Base-by-base conservation (phyloP, 2,888 invertebrate species). In the Philereme vetulata region DNA sequence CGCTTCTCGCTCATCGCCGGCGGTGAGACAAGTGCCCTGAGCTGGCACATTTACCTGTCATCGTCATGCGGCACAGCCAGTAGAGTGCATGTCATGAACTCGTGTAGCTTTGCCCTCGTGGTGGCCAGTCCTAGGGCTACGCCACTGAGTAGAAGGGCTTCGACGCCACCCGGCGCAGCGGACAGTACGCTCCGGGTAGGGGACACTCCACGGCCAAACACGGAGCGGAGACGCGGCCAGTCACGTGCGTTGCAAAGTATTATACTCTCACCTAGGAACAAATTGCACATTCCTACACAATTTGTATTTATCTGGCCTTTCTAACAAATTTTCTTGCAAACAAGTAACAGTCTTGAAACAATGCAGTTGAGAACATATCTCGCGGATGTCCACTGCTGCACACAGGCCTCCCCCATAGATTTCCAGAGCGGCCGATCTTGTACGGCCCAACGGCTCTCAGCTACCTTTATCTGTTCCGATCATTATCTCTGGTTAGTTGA, bases 221-320 rank as follows among this genome's bases (percentile, higher is more conserved):
- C 77, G 0, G 34, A 5, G 2, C 77, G 80, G 0, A 90, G 68
- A 0, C 64, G 65, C 0, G 74, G 54, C 90, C 90, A 90, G n/a
- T 85, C 84, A 8, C 75, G 70, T 0, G 60, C 58, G 0, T 67
- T 93, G 72, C 96, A 95, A 43, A 98, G 94, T n/a, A 98, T 88
- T 78, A 98, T 96, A 80, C 98, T 98, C 78, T 98, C 98, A 43
- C 97, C 91, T 90, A 62, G 1, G 10, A 4, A 34, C 32, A 35
- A 9, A 48, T 32, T 4, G 5, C 42, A 5, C 10, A 21, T 21
- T 21, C 21, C 21, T 21, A 21, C 1, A 21, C n/a, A n/a, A n/a
- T n/a, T n/a, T n/a, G n/a, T 21, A 21, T 21, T 1, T 2, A 21
- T 21, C 21, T 21, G 21, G 21, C 21, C 1, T 21, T 21, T 21